A percentile compares a stretch with the other conserved stretches of the same genome.
Conservation (phyloP, 2,888 invertebrate species). For the Uropetala carovei region DNA sequence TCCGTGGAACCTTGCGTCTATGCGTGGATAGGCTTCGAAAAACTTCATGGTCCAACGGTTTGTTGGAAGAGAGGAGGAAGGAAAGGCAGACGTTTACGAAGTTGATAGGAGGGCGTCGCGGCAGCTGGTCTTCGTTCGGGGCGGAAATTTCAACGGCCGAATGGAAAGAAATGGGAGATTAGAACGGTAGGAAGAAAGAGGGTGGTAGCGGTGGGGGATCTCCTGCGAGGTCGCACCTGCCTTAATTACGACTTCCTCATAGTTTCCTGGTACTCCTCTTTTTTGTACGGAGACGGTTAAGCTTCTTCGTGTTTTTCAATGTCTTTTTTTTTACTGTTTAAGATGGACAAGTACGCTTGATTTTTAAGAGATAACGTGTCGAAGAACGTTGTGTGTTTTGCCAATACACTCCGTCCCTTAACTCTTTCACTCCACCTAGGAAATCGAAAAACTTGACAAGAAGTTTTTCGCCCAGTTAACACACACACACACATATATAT, state of each 20-base stretch:
- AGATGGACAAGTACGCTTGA: not conserved
- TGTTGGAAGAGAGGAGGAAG: too few species aligned
- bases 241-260: conserved; percentile 44
- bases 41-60: not conserved
- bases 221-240: not conserved
- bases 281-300: not conserved
- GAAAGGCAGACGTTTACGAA: too few species aligned
- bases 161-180: not conserved
- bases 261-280: conserved; percentile 31
- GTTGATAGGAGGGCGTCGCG: too few species aligned
- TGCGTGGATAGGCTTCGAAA: not conserved
- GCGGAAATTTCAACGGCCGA: conserved; percentile 45
- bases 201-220: not conserved
- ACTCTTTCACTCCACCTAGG: not conserved
- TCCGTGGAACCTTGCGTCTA: not conserved
- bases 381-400: not conserved
- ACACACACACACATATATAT: too few species aligned
- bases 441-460: too few species aligned
- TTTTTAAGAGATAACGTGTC: not conserved
- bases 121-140: not conserved
- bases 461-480: too few species aligned
- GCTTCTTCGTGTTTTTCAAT: not conserved
- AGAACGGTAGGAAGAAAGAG: not conserved
- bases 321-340: not conserved
- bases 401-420: not conserved